Evolutionary conservation across 2,797 vertebrate species (phyloP), one percentile per base, ranked within the genome.

Genomic region (Cetoscarus ocellatus): DNA sequence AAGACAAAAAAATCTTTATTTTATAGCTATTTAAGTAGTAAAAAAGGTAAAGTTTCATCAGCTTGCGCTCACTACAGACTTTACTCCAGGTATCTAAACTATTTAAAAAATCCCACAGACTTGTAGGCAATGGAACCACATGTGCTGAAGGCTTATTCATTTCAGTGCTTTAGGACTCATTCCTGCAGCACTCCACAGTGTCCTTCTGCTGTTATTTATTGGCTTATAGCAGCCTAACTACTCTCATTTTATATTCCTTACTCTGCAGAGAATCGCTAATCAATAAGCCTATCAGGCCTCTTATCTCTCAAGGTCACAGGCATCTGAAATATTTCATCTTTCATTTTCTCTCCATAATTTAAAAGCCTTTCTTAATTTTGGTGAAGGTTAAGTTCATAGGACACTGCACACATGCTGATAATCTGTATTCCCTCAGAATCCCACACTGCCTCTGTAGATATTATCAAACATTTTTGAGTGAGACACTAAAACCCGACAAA

Each of bases 391-490:
- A 45, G 54, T 69, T 85, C 62, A 51, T 47, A 57, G 62, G 61
- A 75, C 57, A 11, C 10, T 5, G 35, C 48, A 13, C 61, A 12
- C n/a, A 8, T 53, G 8, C 2, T 57, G 38, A 77, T 78, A 15
- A 86, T 88, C 52, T 56, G 48, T 69, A 75, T 82, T 83, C 65
- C 15, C 72, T 51, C 35, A 9, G 45, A 47, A 15, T 74, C 65
- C 57, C 52, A 17, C 51, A 42, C 59, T 67, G 77, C 60, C 77
- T 57, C 44, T 53, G 48, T 38, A 60, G 61, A 86, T 70, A 17
- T 74, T 70, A 71, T 89, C 57, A 85, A 82, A 87, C 47, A 79
- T 75, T 85, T 75, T 44, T 63, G 61, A 86, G 72, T 57, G 69
- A 84, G 65, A 79, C 49, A 49, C 73, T 61, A 54, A 84, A 83